Conservation (phyloP, 2,888 invertebrate genomes). For the Leptogaster cylindrica region DNA sequence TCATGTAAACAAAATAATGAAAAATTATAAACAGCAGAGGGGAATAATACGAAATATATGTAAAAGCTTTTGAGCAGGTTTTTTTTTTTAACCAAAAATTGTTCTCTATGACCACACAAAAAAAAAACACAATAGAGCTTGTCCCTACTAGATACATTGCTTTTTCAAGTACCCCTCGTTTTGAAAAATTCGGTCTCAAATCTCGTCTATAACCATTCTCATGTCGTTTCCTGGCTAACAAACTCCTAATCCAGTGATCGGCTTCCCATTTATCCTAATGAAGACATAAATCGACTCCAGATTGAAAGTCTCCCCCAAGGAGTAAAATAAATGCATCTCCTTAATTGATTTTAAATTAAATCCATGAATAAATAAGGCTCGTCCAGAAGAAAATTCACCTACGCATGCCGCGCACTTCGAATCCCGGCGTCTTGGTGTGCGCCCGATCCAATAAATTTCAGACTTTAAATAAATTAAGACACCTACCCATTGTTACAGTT, state of each 20-base stretch:
- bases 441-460: constrained; percentile 19
- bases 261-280: constrained; percentile 9
- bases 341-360: constrained; percentile 41
- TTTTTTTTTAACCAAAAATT: too few species aligned
- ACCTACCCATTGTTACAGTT: constrained; percentile 37
- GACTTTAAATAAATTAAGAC: constrained; percentile 39
- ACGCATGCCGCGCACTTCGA: constrained; percentile 22
- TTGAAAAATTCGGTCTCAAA: too few species aligned
- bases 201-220: too few species aligned
- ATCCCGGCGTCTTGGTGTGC: not conserved
- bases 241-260: constrained; percentile 10
- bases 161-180: too few species aligned
- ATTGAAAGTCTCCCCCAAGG: constrained; percentile 13
- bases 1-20: too few species aligned
- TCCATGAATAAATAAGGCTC: not conserved
- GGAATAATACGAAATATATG: too few species aligned
- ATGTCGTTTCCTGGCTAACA: too few species aligned
- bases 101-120: too few species aligned
- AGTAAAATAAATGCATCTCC: constrained; percentile 28
- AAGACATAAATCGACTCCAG: constrained; percentile 30
- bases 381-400: constrained; percentile 17
- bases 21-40: too few species aligned
- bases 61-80: too few species aligned
- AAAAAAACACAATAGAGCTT: too few species aligned
- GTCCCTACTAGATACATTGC: too few species aligned